Base-by-base conservation (phyloP, 2,113 vertebrate species). In the Corythornis vintsioides region DNA sequence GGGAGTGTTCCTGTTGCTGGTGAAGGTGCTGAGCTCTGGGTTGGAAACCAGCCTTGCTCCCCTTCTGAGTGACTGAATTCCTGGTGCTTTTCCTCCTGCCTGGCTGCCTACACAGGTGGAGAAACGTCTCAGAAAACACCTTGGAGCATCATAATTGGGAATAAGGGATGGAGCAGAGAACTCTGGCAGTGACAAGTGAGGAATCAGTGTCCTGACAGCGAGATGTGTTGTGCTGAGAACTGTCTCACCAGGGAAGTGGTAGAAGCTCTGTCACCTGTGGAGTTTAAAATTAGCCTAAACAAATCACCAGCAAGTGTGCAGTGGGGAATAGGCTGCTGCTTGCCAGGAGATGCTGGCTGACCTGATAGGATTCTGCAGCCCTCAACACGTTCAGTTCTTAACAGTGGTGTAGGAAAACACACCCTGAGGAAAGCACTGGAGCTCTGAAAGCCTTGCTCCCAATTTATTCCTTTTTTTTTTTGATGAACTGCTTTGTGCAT, bases 121-220 rank as follows among this genome's bases (percentile, higher is more conserved):
- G 47, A 57, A 21, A 61, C 25, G 7, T 22, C 48, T 14, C 5
- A 19, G 80, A 10, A 45, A 26, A 31, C 33, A 12, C 19, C 24
- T 50, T 3, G 1, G 60, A 55, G 43, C 43, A 40, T 67, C 33
- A n/a, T 55, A 4, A 7, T 42, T 8, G 21, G 59, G 60, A 65
- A 7, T 21, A 26, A 64, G 48, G 53, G 57, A 8, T 69, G 69
- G 81, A n/a, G n/a, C 26, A 56, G 66, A 26, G 64, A 66, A 38
- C 11, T 8, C 0, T 1, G 28, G 56, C n/a, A 35, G 6, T 6
- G 29, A 7, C 4, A 3, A 2, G 9, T 10, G 48, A 56, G 81
- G 42, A 15, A 19, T 3, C 2, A 0, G 14, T 4, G 7, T 65
- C 78, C 5, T 79, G 79, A 3, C 42, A 67, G 72, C 0, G 13